Evolutionary conservation across 2,888 invertebrate species (phyloP), one percentile per base, ranked within the genome.

Genomic region (Phanerotoma sp.): DNA sequence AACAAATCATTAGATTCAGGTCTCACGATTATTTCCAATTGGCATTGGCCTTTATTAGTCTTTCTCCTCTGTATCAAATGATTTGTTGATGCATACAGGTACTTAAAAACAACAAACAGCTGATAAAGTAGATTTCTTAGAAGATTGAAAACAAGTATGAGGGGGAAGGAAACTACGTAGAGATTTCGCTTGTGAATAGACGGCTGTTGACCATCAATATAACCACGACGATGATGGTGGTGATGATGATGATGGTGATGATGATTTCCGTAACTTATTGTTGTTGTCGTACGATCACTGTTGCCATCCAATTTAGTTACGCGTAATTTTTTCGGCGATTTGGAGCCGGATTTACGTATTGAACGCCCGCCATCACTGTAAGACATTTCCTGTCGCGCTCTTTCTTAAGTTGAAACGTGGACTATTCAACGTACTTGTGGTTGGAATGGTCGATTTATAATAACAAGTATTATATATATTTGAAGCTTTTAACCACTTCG

Each of bases 171-270:
- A 79, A 92, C 91, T 76, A 91, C 84, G 79, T 92, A 91, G 70
- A 93, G 84, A 79, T 92, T 93, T 78, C 89, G 85, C 79, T 92
- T 91, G 79, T 92, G 92, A 72, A 92, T 89, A 55, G 91, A 90
- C 71, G 86, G 84, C 74, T 84, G 85, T 74, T 83, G 78, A 60
- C 79, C 82, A 72, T 75, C 74, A 21, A 66, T 57, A 47, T 66
- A 69, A 20, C 68, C 68, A 54, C 66, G 70, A 30, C 48, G 60
- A 45, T 46, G 46, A 56, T 70, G 65, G 51, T 68, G 68, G 45
- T 66, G 66, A 42, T 66, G 66, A 50, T 67, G 63, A 40, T 66
- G 64, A 37, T 66, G 72, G 56, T 68, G 69, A 54, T 72, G 70
- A 48, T 71, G 70, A 46, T 64, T 68, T 40, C 58, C 65, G 54